Percentiles rank a stretch among this genome's conserved stretches.
These are phyloP conservation scores for Venustaconcha ellipsiformis DNA, from an alignment of 1,140 invertebrate genomes.

Conservation along the genomic window DNA sequence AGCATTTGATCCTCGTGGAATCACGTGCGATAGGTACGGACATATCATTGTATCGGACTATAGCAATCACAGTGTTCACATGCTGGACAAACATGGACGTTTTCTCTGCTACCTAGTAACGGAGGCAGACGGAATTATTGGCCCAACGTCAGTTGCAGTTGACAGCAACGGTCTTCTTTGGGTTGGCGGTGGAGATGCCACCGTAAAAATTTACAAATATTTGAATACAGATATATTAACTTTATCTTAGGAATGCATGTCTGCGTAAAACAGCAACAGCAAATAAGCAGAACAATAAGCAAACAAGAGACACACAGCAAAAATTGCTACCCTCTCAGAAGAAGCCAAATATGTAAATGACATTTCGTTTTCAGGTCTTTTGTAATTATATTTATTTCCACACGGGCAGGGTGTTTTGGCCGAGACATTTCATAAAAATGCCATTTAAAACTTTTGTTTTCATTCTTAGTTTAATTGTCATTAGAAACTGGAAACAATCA, in stretches of 20 bases:
- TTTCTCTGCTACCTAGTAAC: slow-evolving; percentile 41
- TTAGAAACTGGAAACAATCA: too few relatives aligned
- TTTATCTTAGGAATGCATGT: background rate
- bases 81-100: slow-evolving; percentile 43
- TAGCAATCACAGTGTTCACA: slow-evolving; percentile 41
- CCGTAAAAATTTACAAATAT: slow-evolving; percentile 24
- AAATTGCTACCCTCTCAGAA: too few relatives aligned
- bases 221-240: background rate
- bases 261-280: too few relatives aligned
- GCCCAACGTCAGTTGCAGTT: slow-evolving; percentile 38
- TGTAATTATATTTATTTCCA: too few relatives aligned
- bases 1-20: slow-evolving; percentile 35
- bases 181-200: slow-evolving; percentile 31
- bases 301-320: too few relatives aligned
- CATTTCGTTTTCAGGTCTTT: too few relatives aligned
- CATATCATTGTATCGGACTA: slow-evolving; percentile 48
- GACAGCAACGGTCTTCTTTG: slow-evolving; percentile 30
- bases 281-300: too few relatives aligned
- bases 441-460: too few relatives aligned
- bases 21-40: slow-evolving; percentile 41
- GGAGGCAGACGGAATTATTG: slow-evolving; percentile 41
- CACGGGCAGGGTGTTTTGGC: too few relatives aligned
- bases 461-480: too few relatives aligned
- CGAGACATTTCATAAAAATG: too few relatives aligned
- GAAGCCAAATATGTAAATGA: too few relatives aligned